Evolutionary conservation across 2,888 invertebrate genomes (phyloP).

Genomic region (Rotaria socialis): DNA sequence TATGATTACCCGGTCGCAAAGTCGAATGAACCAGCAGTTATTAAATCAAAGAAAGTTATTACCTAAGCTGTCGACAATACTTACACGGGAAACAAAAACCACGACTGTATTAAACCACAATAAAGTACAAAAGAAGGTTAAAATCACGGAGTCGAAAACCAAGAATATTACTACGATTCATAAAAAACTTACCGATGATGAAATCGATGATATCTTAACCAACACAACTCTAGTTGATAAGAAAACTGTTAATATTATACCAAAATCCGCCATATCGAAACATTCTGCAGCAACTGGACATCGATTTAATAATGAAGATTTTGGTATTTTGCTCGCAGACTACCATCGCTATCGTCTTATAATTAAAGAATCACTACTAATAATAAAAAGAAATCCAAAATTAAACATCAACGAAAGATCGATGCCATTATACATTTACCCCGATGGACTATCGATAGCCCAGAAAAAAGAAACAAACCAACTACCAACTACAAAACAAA

Average conservation of each 20-base stretch:
- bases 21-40: too few species aligned
- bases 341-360: neutral
- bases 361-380: neutral
- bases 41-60: too few species aligned
- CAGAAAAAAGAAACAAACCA: too few species aligned
- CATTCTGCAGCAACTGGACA: neutral
- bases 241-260: neutral
- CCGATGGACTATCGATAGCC: neutral
- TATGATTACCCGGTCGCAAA: too few species aligned
- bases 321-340: neutral
- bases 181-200: neutral
- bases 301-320: neutral
- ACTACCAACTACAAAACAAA: too few species aligned
- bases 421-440: neutral
- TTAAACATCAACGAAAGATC: neutral
- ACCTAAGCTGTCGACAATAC: too few species aligned
- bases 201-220: neutral
- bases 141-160: too few species aligned
- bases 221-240: neutral
- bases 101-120: too few species aligned
- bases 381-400: neutral
- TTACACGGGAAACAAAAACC: too few species aligned
- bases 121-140: too few species aligned
- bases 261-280: neutral
- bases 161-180: too few species aligned